Evolutionary conservation across 2,113 vertebrate genomes (phyloP), one percentile per base, ranked within the genome.

Genomic region (Epinephelus fuscoguttatus): DNA sequence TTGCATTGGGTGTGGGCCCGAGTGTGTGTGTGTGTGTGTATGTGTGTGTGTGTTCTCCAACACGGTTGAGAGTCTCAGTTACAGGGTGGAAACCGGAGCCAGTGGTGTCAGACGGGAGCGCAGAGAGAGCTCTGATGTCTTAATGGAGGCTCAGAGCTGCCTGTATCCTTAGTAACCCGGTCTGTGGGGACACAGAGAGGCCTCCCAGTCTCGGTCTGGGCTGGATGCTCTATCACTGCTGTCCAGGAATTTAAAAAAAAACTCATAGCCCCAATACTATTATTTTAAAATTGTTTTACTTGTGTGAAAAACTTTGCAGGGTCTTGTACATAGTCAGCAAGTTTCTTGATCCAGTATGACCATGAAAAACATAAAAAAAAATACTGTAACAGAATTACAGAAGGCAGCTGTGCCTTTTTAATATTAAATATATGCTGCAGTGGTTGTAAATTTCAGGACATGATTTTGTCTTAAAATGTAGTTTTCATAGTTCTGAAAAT

Each of bases 71-170:
- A 73, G 88, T 87, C 81, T 94, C 90, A 45, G 18, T 93, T 93
- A 90, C 93, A 84, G 85, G 33, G 78, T 87, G 84, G 92, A 91
- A 94, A 94, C 84, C 4, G 25, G 87, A 94, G 85, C 87, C 42
- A 69, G 56, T 30, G 70, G 85, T 89, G 87, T 93, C 82, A 87
- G 88, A 81, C 82, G 11, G 79, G 88, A 85, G 85, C 9, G 27
- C 69, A 50, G 66, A 61, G 86, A 61, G 78, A 80, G 85, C 84
- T 92, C 90, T 81, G 81, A 89, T 93, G 92, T 92, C 90, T 89
- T 94, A 88, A 93, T 92, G 90, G 90, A 90, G 82, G 80, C 68
- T 86, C 83, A 63, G 87, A n/a, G 78, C 78, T 55, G 79, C 64
- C n/a, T 2, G 80, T 84, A 84, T 86, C 90, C 73, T 45, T 80